Evolutionary conservation across 2,888 invertebrate genomes (phyloP).

Genomic region (Tinea pellionella): DNA sequence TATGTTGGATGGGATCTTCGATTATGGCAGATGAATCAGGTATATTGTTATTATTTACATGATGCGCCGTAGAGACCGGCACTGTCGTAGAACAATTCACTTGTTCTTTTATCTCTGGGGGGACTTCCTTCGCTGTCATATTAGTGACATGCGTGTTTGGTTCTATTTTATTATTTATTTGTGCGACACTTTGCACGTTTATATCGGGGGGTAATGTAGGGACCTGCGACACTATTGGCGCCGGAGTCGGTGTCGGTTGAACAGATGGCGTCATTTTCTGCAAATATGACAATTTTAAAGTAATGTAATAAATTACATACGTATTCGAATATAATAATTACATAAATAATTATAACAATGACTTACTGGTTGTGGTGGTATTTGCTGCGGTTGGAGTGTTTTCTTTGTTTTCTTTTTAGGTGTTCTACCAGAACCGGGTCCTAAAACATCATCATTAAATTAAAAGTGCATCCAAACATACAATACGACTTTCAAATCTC

Average conservation of each 20-base stretch:
- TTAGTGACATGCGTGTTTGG: conserved; percentile 27
- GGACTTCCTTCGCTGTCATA: conserved; percentile 28
- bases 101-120: background rate
- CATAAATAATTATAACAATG: conserved; percentile 14
- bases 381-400: conserved; percentile 17
- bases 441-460: conserved; percentile 21
- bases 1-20: conserved; percentile 29
- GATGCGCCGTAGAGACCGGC: conserved; percentile 28
- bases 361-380: conserved; percentile 53
- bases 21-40: conserved; percentile 23
- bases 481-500: background rate
- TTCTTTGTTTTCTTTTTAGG: conserved; percentile 61
- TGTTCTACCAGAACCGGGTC: conserved; percentile 45
- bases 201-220: conserved; percentile 15
- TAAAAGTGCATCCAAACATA: conserved; percentile 12
- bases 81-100: conserved; percentile 17
- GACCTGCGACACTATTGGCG: conserved; percentile 20
- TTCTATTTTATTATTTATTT: conserved; percentile 21
- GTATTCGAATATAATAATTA: background rate
- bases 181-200: conserved; percentile 14
- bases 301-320: background rate
- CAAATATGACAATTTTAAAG: conserved; percentile 11
- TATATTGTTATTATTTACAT: conserved; percentile 16
- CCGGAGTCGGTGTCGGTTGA: conserved; percentile 25
- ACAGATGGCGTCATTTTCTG: background rate